A percentile compares a stretch with the other conserved stretches of the same genome.
phyloP scores from a whole-genome alignment of 2,888 invertebrate genomes.

The Melinaea marsaeus region DNA sequence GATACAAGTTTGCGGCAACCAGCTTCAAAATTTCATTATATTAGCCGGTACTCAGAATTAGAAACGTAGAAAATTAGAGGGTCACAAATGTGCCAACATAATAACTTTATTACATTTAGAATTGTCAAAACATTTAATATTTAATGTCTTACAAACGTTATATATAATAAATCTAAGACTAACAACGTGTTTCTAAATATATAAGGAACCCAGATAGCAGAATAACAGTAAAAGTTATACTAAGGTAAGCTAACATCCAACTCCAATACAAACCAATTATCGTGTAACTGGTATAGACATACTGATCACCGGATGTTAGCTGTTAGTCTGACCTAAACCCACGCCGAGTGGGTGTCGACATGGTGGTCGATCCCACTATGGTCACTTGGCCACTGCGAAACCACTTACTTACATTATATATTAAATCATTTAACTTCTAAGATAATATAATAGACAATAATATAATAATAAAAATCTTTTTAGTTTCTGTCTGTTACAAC shows the following conservation, averaged over 20 bases:
- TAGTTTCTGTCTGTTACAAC: no score
- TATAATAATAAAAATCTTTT: no score
- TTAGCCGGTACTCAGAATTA: no score
- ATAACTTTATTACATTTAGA: no score
- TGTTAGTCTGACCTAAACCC: constrained; percentile 64
- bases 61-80: no score
- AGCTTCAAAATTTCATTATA: no score
- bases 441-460: not conserved
- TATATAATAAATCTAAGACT: no score
- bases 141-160: no score
- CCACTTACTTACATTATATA: constrained; percentile 12
- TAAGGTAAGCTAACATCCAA: not conserved
- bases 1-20: no score
- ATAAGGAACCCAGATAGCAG: not conserved
- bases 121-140: no score
- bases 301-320: constrained; percentile 64
- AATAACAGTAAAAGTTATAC: not conserved
- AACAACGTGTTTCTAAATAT: not conserved
- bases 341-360: constrained; percentile 53
- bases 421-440: constrained; percentile 7
- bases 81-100: no score
- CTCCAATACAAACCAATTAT: constrained; percentile 3
- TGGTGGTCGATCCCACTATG: constrained; percentile 27
- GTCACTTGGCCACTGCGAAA: constrained; percentile 13
- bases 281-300: constrained; percentile 8